phyloP scores from a whole-genome alignment of 2,797 vertebrate species.

The Lepilemur septentrionalis region DNA sequence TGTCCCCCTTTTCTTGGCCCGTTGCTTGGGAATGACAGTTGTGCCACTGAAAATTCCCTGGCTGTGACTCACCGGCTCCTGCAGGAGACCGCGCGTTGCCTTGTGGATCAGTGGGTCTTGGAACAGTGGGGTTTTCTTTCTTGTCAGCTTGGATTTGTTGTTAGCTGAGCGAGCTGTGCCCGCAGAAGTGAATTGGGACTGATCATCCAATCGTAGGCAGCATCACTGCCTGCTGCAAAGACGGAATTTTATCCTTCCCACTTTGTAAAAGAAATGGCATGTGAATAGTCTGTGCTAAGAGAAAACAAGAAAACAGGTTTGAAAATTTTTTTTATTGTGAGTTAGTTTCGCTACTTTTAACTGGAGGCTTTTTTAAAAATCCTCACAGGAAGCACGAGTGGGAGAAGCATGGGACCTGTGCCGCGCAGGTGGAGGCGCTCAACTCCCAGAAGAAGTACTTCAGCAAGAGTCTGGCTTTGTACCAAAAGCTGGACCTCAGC shows the following conservation, averaged over 20 bases:
- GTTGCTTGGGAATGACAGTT: neutral
- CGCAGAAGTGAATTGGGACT: neutral
- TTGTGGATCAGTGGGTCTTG: neutral
- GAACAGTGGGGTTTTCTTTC: fast-evolving
- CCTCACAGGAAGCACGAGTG: conserved; percentile 94
- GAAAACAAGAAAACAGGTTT: too few species aligned
- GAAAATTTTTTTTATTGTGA: neutral
- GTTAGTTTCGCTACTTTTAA: neutral
- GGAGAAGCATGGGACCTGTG: conserved; percentile 97
- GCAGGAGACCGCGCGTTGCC: neutral
- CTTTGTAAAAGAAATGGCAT: fast-evolving
- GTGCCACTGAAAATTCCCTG: too few species aligned
- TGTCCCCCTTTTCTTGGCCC: neutral
- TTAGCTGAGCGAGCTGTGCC: neutral
- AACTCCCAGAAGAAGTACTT: conserved; percentile 95
- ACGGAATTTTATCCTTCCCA: neutral
- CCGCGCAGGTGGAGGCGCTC: conserved; percentile 87
- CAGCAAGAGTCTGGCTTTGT: conserved; percentile 92
- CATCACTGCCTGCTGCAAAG: too few species aligned
- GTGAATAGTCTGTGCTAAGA: fast-evolving
- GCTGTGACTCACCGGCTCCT: neutral
- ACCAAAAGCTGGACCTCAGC: conserved; percentile 87
- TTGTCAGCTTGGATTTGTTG: neutral
- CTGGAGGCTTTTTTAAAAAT: neutral
- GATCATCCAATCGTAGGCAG: neutral